phyloP scores from a whole-genome alignment of 2,797 vertebrate genomes.

The Pelodytes ibericus region DNA sequence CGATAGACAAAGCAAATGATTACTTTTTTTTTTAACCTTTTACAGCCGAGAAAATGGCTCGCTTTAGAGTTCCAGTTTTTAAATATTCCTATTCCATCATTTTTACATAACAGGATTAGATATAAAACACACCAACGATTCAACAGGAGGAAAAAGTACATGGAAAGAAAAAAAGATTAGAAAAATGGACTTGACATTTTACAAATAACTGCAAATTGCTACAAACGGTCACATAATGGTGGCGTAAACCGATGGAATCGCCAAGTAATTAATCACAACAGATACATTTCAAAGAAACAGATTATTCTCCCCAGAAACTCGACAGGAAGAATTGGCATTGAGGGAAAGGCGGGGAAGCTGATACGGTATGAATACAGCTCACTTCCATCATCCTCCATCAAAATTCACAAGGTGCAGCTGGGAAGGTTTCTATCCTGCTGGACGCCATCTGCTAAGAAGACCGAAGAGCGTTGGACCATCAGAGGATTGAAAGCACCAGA shows the following conservation, averaged over 20 bases:
- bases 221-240: constrained; percentile 4
- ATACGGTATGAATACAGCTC: neutral
- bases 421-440: neutral
- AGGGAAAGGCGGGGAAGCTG: neutral
- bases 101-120: too few relatives aligned
- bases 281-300: neutral
- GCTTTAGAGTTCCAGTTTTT: too few relatives aligned
- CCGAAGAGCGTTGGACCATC: neutral
- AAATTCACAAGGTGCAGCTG: neutral
- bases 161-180: neutral
- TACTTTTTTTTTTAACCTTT: too few relatives aligned
- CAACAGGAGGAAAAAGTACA: neutral
- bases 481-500: neutral
- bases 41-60: too few relatives aligned
- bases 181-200: neutral
- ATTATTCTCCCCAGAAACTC: constrained; percentile 6
- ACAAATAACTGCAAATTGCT: neutral
- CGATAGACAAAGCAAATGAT: too few relatives aligned
- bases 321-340: neutral
- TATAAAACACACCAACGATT: neutral
- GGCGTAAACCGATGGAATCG: neutral
- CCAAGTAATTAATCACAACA: neutral
- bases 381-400: neutral
- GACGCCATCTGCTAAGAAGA: constrained; percentile 7
- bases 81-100: too few relatives aligned